These are phyloP conservation scores for Drosophila multiciliata DNA, from an alignment of 2,888 invertebrate genomes.

Conservation along the genomic window DNA sequence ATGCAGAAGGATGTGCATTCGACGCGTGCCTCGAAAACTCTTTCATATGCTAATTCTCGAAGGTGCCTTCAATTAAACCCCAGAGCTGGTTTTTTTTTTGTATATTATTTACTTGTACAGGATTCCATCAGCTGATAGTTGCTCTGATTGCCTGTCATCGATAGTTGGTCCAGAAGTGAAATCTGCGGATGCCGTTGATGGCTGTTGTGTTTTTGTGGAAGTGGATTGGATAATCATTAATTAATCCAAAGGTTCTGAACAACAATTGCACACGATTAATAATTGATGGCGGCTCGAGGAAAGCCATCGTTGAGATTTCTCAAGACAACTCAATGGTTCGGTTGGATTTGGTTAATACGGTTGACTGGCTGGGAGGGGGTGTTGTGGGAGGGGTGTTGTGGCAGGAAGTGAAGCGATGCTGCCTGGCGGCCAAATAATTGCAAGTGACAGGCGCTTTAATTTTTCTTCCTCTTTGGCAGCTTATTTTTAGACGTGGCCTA, in stretches of 20 bases:
- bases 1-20: conserved; percentile 36
- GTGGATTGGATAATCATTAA: conserved; percentile 43
- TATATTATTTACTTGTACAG: conserved; percentile 5
- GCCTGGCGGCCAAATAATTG: conserved; percentile 79
- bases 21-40: conserved; percentile 56
- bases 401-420: conserved; percentile 60
- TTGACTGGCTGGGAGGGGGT: conserved; percentile 7
- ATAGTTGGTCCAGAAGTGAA: not conserved
- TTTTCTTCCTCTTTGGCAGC: conserved; percentile 75
- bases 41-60: conserved; percentile 61
- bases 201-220: conserved; percentile 1
- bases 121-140: not conserved
- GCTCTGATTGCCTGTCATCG: not conserved
- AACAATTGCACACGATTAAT: conserved; percentile 68
- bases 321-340: conserved; percentile 54
- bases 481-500: conserved; percentile 61
- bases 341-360: conserved; percentile 61
- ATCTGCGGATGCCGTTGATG: conserved; percentile 26
- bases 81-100: conserved; percentile 3
- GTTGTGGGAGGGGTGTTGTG: conserved; percentile 4
- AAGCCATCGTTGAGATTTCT: conserved; percentile 37
- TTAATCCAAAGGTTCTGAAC: conserved; percentile 49
- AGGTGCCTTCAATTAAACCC: conserved; percentile 41
- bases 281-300: conserved; percentile 46
- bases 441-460: conserved; percentile 83